Conservation (phyloP, 2,888 invertebrate genomes). For the Andrena hattorfiana region DNA sequence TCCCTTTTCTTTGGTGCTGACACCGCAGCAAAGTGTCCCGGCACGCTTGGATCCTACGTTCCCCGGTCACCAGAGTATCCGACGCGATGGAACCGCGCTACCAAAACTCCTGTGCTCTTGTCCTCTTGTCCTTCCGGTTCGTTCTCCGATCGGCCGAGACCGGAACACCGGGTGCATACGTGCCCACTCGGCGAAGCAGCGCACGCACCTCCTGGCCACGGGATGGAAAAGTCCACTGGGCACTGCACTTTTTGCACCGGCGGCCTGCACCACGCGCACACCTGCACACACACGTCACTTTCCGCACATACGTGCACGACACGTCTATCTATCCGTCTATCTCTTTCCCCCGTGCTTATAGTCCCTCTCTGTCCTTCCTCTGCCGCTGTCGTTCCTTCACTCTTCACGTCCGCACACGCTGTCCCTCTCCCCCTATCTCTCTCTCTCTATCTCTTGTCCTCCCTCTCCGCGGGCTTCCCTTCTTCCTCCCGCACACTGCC, state of each 20-base stretch:
- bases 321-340: constrained; percentile 57
- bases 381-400: constrained; percentile 22
- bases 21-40: no score
- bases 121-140: constrained; percentile 27
- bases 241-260: constrained; percentile 72
- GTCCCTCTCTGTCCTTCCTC: constrained; percentile 26
- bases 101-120: background rate
- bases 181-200: constrained; percentile 55
- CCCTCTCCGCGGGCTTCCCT: constrained; percentile 8
- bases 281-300: constrained; percentile 67
- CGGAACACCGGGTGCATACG: constrained; percentile 61
- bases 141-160: constrained; percentile 42
- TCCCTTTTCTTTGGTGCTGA: no score
- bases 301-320: constrained; percentile 61
- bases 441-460: constrained; percentile 23
- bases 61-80: background rate
- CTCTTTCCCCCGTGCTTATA: constrained; percentile 19
- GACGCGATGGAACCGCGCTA: background rate
- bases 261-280: constrained; percentile 68
- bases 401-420: constrained; percentile 23
- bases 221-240: constrained; percentile 74
- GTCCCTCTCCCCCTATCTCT: background rate
- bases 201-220: constrained; percentile 63
- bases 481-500: constrained; percentile 16
- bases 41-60: no score